Evolutionary conservation across 2,888 invertebrate genomes (phyloP).

Genomic region (Sphinx pinastri): DNA sequence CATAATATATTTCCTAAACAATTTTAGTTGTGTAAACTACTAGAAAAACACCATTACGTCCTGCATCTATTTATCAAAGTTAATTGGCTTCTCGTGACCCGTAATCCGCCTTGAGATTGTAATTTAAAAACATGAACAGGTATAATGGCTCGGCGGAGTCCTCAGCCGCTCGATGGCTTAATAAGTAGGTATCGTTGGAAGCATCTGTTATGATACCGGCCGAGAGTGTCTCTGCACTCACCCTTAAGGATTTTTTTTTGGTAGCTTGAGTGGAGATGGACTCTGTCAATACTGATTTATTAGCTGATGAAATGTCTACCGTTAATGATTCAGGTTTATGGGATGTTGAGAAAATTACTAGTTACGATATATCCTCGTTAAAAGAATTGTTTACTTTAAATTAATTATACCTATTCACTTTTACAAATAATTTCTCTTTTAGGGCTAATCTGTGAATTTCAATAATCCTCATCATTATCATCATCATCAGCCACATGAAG

Average conservation of each 20-base stretch:
- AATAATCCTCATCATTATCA: too few relatives aligned
- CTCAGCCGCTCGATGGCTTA: conserved; percentile 74
- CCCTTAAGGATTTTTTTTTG: conserved; percentile 55
- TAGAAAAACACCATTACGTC: conserved; percentile 17
- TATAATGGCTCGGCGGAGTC: conserved; percentile 60
- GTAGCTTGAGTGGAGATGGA: conserved; percentile 49
- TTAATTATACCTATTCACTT: too few relatives aligned
- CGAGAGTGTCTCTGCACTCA: conserved; percentile 79
- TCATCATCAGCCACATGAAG: too few relatives aligned
- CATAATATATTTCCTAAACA: neutral
- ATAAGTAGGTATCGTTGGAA: conserved; percentile 81
- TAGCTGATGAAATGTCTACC: too few relatives aligned
- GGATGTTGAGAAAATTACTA: too few relatives aligned
- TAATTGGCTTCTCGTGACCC: conserved; percentile 57
- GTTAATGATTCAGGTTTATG: neutral
- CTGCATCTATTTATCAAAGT: conserved; percentile 39
- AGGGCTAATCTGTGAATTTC: too few relatives aligned
- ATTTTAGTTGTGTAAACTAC: neutral
- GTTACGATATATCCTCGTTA: too few relatives aligned
- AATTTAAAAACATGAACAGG: conserved; percentile 77
- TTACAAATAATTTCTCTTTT: too few relatives aligned
- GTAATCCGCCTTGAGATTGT: conserved; percentile 68
- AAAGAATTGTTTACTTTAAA: too few relatives aligned
- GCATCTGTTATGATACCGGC: conserved; percentile 82
- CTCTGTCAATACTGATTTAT: conserved; percentile 33